Conservation (phyloP, 2,797 vertebrate genomes). For the Sebastes baramenuke region DNA sequence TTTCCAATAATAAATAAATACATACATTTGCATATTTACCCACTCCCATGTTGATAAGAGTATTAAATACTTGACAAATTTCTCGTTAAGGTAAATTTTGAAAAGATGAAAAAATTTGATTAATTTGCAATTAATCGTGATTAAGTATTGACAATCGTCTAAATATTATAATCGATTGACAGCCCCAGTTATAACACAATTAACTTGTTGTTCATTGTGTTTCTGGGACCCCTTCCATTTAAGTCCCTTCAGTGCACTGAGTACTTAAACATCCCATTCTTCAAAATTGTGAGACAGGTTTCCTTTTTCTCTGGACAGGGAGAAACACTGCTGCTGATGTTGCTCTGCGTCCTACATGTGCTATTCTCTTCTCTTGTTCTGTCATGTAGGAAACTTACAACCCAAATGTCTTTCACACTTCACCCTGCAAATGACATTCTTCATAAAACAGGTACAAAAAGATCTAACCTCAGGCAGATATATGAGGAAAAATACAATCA, state of each 20-base stretch:
- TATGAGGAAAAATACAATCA: not conserved
- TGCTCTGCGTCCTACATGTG: conserved; percentile 54
- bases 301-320: conserved; percentile 7
- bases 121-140: too few species aligned
- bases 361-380: conserved; percentile 18
- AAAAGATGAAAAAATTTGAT: too few species aligned
- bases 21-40: too few species aligned
- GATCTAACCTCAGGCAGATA: not conserved
- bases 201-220: not conserved
- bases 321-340: conserved; percentile 17
- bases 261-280: not conserved
- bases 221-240: not conserved
- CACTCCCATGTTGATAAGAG: too few species aligned
- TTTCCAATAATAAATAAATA: too few species aligned
- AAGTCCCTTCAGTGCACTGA: not conserved
- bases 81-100: too few species aligned
- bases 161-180: too few species aligned
- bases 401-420: conserved; percentile 12
- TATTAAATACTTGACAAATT: too few species aligned
- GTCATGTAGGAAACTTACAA: conserved; percentile 17
- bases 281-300: conserved; percentile 6
- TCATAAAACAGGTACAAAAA: conserved; percentile 1
- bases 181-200: not conserved
- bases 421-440: not conserved
- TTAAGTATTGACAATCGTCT: too few species aligned